These are phyloP conservation scores for Anthopleura sola DNA, from an alignment of 64 coral and sea anemone genomes.

Conservation along the genomic window DNA sequence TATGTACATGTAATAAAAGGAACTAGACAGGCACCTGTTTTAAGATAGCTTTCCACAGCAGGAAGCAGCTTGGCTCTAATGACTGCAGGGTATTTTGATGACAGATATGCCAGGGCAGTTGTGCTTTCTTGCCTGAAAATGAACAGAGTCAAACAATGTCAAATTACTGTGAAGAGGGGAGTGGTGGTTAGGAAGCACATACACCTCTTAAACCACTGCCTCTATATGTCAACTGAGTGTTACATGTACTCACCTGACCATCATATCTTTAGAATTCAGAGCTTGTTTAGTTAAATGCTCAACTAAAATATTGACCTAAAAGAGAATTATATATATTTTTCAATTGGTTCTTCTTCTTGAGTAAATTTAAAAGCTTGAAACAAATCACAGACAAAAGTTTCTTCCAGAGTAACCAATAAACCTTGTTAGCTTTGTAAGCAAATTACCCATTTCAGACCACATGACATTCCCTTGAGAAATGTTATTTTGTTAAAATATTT, in stretches of 20 bases:
- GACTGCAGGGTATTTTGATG: constrained; percentile 2
- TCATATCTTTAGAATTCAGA: constrained; percentile 7
- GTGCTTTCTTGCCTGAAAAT: constrained; percentile 43
- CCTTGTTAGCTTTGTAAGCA: no score
- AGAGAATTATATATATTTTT: neutral
- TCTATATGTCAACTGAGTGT: no score
- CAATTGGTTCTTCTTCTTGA: no score
- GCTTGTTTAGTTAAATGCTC: constrained; percentile 11
- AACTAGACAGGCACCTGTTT: neutral
- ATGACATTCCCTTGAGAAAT: no score
- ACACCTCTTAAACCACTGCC: no score
- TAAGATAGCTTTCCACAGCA: constrained; percentile 3
- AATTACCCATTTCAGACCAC: no score
- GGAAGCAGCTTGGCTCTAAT: constrained; percentile 35
- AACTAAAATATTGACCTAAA: constrained; percentile 8
- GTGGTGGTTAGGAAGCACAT: neutral
- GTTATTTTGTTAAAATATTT: no score
- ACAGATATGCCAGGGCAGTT: constrained; percentile 38
- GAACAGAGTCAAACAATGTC: neutral
- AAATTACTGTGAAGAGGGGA: neutral
- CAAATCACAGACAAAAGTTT: neutral
- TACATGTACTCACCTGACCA: constrained; percentile 8
- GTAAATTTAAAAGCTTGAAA: neutral
- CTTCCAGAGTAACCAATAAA: neutral
- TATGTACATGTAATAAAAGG: no score